Percentiles rank a stretch among this genome's conserved stretches.
Conservation (phyloP, 2,888 invertebrate genomes). For the Aspidiotus destructor region DNA sequence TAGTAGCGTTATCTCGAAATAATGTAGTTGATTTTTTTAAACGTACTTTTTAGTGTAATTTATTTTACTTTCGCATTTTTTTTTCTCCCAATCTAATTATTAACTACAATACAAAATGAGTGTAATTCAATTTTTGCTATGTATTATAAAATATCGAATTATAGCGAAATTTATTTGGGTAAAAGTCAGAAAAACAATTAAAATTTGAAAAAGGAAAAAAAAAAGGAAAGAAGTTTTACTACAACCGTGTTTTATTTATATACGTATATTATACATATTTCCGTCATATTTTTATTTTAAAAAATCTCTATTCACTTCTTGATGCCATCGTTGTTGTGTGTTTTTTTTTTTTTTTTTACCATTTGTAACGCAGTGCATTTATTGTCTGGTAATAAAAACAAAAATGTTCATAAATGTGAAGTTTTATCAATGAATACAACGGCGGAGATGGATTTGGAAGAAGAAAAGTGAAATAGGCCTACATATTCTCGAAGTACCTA, state of each 20-base stretch:
- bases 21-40: too few relatives aligned
- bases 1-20: too few relatives aligned
- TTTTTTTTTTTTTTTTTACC: constrained; percentile 23
- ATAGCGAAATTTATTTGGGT: too few relatives aligned
- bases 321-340: constrained; percentile 31
- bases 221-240: constrained; percentile 16
- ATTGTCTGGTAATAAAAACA: constrained; percentile 27
- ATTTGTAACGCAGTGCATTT: constrained; percentile 31
- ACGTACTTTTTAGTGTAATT: too few relatives aligned
- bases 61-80: too few relatives aligned
- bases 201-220: neutral
- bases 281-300: constrained; percentile 19
- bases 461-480: too few relatives aligned
- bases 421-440: neutral
- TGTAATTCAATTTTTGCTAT: too few relatives aligned
- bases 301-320: constrained; percentile 29
- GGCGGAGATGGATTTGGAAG: too few relatives aligned
- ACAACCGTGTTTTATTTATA: constrained; percentile 27
- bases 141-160: too few relatives aligned
- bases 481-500: too few relatives aligned
- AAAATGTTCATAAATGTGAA: constrained; percentile 15
- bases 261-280: constrained; percentile 10
- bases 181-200: neutral
- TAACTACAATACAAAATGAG: too few relatives aligned
- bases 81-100: too few relatives aligned